These are phyloP conservation scores for Sula dactylatra DNA, from an alignment of 2,113 vertebrate species.

Conservation along the genomic window DNA sequence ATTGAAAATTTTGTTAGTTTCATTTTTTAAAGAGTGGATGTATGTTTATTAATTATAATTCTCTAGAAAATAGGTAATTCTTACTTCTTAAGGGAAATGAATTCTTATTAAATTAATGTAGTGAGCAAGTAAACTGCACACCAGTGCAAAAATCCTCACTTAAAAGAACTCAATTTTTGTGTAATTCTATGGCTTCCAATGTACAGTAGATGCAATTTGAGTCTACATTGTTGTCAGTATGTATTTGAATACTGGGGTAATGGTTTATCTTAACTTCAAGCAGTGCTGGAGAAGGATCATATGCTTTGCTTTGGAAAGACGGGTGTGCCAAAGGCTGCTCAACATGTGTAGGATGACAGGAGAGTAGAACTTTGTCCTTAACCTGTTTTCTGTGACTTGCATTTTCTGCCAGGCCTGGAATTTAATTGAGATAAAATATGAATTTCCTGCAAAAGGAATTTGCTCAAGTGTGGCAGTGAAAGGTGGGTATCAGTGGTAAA, in stretches of 20 bases:
- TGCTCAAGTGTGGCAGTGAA: background rate
- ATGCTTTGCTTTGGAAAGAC: background rate
- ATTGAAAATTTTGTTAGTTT: background rate
- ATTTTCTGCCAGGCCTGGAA: background rate
- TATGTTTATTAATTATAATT: background rate
- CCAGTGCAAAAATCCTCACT: background rate
- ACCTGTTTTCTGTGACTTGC: background rate
- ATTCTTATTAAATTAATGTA: background rate
- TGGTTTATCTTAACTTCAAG: background rate
- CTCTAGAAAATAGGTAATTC: background rate
- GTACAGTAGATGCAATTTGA: background rate
- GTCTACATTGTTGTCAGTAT: background rate
- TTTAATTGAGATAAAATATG: background rate
- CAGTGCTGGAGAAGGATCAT: background rate
- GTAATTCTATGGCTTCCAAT: background rate
- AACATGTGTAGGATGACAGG: background rate
- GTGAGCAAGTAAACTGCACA: background rate
- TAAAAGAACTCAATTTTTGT: background rate
- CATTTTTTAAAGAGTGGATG: background rate
- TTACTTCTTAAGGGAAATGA: background rate
- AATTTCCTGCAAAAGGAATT: background rate
- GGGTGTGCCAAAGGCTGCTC: background rate
- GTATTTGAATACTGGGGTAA: background rate
- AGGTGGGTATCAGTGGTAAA: background rate
- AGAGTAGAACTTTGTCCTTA: background rate